Base-by-base conservation (phyloP, 1,140 invertebrate species). In the Meloidogyne floridensis region DNA sequence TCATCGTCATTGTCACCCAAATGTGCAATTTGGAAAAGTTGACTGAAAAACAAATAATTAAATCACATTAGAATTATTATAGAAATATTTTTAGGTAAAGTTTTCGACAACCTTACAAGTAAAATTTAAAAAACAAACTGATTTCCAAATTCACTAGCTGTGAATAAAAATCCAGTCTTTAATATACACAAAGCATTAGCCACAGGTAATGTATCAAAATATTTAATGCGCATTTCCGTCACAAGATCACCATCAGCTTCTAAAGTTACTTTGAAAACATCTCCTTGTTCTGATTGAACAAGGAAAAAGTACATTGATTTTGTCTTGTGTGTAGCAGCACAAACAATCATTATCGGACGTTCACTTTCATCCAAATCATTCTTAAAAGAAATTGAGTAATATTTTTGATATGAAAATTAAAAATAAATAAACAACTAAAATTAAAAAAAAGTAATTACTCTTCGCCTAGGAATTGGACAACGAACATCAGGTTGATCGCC, bases 301-400 rank as follows among this genome's bases (percentile, higher is more conserved):
- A 93, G 84, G 89, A 93, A 93, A 87, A 93, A 92, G 84, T 92
- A 93, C 90, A 93, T 91, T 10, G 91, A 90, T 85, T 98, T 99
- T 5, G 97, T 99, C 90, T 98, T 98, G 90, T 99, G 98, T 3
- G 97, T 98, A 3, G 98, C 97, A 76, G 96, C 97, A 90, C 96
- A 98, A 15, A 99, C 97, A 92, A 99, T 98, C 85, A 99, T 98
- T 95, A 99, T 98, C 73, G 97, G 96, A 86, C 97, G 92, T 89
- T 99, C 97, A 42, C 96, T 97, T 92, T 99, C 97, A 92, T 99
- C 98, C n/a, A 99, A 92, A 92, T 99, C 97, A 92, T 99, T 98
- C 93, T 93, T 90, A 70, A 92, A 90, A 81, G 76, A 80, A 82
- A 32, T 32, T 32, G 32, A 32, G 32, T 32, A 32, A 32, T 32